These are phyloP conservation scores for Nannospalax galili DNA, from an alignment of 2,113 vertebrate genomes.

Conservation along the genomic window DNA sequence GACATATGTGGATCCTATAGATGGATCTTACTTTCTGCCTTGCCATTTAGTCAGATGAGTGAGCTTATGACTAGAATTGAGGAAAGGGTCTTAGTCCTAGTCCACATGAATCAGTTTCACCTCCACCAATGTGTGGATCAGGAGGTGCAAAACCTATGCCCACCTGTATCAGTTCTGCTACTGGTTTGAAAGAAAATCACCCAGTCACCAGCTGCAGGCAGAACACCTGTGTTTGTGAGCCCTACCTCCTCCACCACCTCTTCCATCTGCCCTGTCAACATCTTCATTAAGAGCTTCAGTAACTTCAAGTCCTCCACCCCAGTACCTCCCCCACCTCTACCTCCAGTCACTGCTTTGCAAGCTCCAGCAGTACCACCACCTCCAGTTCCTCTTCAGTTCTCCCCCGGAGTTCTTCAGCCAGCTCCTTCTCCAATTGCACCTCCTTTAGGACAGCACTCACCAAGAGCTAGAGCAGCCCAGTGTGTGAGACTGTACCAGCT, in stretches of 20 bases:
- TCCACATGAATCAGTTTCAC: slow-evolving; percentile 96
- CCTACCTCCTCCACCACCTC: slow-evolving; percentile 91
- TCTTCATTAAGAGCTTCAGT: slow-evolving; percentile 90
- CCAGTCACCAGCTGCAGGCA: slow-evolving; percentile 94
- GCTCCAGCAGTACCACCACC: slow-evolving; percentile 93
- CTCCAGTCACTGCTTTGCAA: slow-evolving; percentile 90
- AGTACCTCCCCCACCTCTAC: slow-evolving; percentile 90
- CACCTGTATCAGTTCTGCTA: slow-evolving; percentile 94
- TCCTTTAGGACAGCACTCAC: slow-evolving; percentile 94
- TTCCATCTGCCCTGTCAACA: slow-evolving; percentile 91
- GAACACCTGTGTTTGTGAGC: slow-evolving; percentile 94
- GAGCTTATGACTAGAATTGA: slow-evolving; percentile 95
- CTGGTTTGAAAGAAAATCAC: slow-evolving; percentile 95
- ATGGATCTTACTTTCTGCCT: slow-evolving; percentile 94
- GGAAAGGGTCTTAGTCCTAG: slow-evolving; percentile 94
- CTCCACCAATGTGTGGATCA: slow-evolving; percentile 90
- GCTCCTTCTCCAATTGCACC: slow-evolving; percentile 96
- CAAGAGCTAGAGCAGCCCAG: slow-evolving; percentile 90
- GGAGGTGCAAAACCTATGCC: slow-evolving; percentile 92
- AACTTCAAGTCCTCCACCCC: slow-evolving; percentile 93
- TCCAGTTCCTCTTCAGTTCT: slow-evolving; percentile 95
- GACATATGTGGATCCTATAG: slow-evolving; percentile 93
- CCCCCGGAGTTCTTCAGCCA: slow-evolving; percentile 96
- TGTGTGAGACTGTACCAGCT: slow-evolving; percentile 88
- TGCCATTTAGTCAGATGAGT: slow-evolving; percentile 98